Conservation (phyloP, 2,888 invertebrate species). For the Oxyteleia sp. region DNA sequence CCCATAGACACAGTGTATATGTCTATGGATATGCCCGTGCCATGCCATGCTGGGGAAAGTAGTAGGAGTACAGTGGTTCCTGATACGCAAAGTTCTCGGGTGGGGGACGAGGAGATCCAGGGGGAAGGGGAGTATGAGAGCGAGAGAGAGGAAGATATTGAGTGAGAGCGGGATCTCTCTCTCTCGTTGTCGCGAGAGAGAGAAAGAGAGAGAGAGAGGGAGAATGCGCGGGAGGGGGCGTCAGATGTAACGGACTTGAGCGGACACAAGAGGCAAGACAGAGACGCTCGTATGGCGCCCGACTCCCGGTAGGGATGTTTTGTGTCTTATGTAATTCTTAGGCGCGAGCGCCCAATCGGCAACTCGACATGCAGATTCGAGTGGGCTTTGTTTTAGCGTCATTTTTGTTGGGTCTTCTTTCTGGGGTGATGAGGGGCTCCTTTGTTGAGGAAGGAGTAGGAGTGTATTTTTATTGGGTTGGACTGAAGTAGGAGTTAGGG, state of each 20-base stretch:
- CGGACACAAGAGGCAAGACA: constrained; percentile 74
- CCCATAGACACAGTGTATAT: constrained; percentile 83
- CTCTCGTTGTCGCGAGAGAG: neutral
- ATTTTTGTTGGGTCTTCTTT: constrained; percentile 27
- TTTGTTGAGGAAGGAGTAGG: neutral
- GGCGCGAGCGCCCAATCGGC: constrained; percentile 79
- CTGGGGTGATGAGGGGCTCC: neutral
- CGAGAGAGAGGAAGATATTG: neutral
- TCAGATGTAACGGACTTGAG: constrained; percentile 68
- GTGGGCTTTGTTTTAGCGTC: constrained; percentile 43
- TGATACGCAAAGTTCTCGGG: constrained; percentile 60
- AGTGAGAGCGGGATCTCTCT: neutral
- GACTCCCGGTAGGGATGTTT: constrained; percentile 83
- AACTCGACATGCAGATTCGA: constrained; percentile 57
- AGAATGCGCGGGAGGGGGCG: constrained; percentile 38
- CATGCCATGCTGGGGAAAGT: constrained; percentile 77
- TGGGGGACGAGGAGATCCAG: constrained; percentile 11
- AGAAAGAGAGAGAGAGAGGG: too few relatives aligned
- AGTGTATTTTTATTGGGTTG: constrained; percentile 2
- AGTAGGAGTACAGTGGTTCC: constrained; percentile 73
- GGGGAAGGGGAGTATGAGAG: constrained; percentile 39
- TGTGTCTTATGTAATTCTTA: constrained; percentile 85
- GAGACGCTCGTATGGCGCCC: constrained; percentile 85
- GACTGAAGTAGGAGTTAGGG: neutral
- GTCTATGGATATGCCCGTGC: constrained; percentile 82